Conservation (phyloP, 1,140 invertebrate species). For the Drosophila tsacasi region DNA sequence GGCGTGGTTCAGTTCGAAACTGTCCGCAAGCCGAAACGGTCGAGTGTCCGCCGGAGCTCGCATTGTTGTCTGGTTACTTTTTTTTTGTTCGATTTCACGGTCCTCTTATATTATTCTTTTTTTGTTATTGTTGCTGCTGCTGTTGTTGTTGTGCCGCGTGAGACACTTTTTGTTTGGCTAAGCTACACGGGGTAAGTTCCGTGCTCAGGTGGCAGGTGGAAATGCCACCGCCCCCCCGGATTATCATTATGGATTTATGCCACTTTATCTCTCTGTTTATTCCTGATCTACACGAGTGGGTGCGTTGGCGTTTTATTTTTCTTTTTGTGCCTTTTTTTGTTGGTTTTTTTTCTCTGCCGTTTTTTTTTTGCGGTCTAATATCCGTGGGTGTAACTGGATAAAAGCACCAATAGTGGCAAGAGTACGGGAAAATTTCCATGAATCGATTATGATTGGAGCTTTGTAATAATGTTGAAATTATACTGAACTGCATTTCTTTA, state of each 20-base stretch:
- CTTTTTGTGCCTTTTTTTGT: neutral
- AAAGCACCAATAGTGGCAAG: neutral
- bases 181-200: conserved; percentile 35
- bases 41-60: conserved; percentile 20
- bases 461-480: neutral
- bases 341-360: neutral
- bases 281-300: conserved; percentile 23
- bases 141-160: conserved; percentile 31
- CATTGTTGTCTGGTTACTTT: neutral
- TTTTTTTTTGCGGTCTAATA: neutral
- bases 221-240: neutral
- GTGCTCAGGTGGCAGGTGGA: conserved; percentile 20
- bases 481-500: neutral
- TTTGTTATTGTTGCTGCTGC: too few species aligned
- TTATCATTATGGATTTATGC: conserved; percentile 38
- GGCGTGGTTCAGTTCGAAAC: conserved; percentile 28
- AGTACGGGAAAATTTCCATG: neutral
- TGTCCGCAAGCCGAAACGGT: conserved; percentile 42
- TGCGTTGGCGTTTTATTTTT: conserved; percentile 2
- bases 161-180: conserved; percentile 23
- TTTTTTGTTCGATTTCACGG: neutral
- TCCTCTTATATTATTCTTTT: conserved; percentile 8
- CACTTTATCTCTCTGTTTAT: conserved; percentile 41
- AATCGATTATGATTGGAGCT: conserved; percentile 5
- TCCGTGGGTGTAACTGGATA: conserved; percentile 16